Evolutionary conservation across 1,140 invertebrate species (phyloP).

Genomic region (Gyrodactylus bullatarudis): DNA sequence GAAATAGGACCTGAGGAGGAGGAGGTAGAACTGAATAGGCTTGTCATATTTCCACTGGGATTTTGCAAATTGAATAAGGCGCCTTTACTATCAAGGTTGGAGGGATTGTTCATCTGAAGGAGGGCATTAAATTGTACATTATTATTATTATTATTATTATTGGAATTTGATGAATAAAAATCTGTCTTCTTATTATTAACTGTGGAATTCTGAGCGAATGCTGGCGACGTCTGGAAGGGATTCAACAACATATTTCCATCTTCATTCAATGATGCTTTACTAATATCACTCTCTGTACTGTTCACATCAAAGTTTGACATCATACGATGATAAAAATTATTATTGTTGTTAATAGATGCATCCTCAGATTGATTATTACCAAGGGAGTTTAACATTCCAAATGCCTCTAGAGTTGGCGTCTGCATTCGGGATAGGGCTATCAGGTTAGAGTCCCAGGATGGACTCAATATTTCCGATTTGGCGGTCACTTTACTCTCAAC

Average conservation of each 20-base stretch:
- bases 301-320: not conserved
- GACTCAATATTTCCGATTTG: not conserved
- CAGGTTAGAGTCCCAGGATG: not conserved
- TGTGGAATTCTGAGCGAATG: not conserved
- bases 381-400: not conserved
- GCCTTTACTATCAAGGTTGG: not conserved
- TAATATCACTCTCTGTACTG: not conserved
- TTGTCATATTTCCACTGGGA: not conserved
- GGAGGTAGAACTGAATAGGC: not conserved
- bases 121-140: not conserved
- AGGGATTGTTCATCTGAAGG: not conserved
- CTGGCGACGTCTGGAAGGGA: not conserved
- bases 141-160: not conserved
- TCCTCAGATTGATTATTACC: not conserved
- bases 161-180: too few relatives aligned
- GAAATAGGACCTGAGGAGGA: too few relatives aligned
- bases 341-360: not conserved
- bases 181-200: too few relatives aligned
- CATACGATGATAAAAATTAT: not conserved
- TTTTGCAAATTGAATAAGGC: not conserved
- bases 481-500: too few relatives aligned
- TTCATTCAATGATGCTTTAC: not conserved
- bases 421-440: not conserved
- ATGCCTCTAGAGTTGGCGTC: not conserved
- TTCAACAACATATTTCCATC: too few relatives aligned